Conservation (phyloP, 2,113 vertebrate genomes). For the Helogale parvula region DNA sequence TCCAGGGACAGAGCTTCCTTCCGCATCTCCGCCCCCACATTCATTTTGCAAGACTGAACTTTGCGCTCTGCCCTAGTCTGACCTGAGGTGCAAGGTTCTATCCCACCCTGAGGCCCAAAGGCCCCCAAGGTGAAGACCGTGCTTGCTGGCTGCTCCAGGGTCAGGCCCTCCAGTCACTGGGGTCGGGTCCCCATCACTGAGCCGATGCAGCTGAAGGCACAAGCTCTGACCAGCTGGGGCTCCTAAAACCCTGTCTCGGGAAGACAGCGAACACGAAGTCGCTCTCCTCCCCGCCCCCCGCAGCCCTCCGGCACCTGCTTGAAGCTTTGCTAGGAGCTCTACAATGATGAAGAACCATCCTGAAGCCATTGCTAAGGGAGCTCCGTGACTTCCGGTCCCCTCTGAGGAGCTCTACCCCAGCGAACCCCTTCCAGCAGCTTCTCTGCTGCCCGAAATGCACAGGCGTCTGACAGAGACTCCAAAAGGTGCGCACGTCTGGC, state of each 20-base stretch:
- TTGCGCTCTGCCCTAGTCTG: accelerated
- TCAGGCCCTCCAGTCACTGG: too few species aligned
- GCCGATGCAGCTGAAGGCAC: not conserved
- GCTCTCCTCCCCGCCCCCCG: constrained; percentile 49
- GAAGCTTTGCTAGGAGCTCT: constrained; percentile 51
- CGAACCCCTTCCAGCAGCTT: not conserved
- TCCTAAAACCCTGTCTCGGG: constrained; percentile 1
- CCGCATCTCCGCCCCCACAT: accelerated
- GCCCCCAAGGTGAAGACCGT: not conserved
- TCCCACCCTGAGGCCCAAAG: not conserved
- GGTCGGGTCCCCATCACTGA: not conserved
- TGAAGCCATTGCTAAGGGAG: not conserved
- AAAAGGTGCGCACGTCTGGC: too few species aligned
- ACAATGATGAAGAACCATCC: not conserved
- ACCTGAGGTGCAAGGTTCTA: not conserved
- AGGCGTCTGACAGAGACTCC: not conserved
- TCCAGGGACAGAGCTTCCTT: not conserved
- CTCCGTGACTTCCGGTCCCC: not conserved
- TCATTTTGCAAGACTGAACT: not conserved
- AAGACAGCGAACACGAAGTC: constrained; percentile 61
- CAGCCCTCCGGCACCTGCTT: not conserved
- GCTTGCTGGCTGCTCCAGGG: not conserved
- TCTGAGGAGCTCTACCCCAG: constrained; percentile 15
- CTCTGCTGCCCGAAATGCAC: not conserved
- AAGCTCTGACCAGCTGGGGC: constrained; percentile 1